Evolutionary conservation across 1,140 invertebrate genomes (phyloP).

Genomic region (Lepidurus packardi): DNA sequence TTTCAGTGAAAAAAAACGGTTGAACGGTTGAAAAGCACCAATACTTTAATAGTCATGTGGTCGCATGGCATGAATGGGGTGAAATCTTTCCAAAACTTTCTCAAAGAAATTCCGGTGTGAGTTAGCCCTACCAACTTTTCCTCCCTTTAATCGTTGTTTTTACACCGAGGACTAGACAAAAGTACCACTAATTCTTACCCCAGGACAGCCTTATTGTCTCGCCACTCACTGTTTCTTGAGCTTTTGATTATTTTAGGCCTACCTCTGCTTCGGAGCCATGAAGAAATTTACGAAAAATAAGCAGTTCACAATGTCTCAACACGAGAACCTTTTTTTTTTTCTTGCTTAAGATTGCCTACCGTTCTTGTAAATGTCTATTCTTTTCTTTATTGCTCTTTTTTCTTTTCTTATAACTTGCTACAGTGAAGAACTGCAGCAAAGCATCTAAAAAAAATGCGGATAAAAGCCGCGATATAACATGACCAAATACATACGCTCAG

Average conservation of each 20-base stretch:
- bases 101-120: neutral
- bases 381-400: too few relatives aligned
- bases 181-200: neutral
- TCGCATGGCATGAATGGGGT: neutral
- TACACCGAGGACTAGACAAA: neutral
- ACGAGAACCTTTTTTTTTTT: too few relatives aligned
- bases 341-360: too few relatives aligned
- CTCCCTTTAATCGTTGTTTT: constrained; percentile 1
- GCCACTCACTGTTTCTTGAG: neutral
- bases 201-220: neutral
- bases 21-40: neutral
- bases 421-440: neutral
- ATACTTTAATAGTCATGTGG: neutral
- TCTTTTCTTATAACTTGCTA: too few relatives aligned
- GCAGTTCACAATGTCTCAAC: too few relatives aligned
- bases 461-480: neutral
- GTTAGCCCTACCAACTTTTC: neutral
- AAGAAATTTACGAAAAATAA: too few relatives aligned
- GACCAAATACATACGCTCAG: neutral
- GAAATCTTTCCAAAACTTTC: neutral
- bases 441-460: neutral
- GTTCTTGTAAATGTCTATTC: too few relatives aligned
- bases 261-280: too few relatives aligned
- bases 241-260: too few relatives aligned
- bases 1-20: neutral